Percentiles rank a stretch among this genome's conserved stretches.
Evolutionary conservation across 2,888 invertebrate species (phyloP).

Genomic region (Cosmopolites sordidus): DNA sequence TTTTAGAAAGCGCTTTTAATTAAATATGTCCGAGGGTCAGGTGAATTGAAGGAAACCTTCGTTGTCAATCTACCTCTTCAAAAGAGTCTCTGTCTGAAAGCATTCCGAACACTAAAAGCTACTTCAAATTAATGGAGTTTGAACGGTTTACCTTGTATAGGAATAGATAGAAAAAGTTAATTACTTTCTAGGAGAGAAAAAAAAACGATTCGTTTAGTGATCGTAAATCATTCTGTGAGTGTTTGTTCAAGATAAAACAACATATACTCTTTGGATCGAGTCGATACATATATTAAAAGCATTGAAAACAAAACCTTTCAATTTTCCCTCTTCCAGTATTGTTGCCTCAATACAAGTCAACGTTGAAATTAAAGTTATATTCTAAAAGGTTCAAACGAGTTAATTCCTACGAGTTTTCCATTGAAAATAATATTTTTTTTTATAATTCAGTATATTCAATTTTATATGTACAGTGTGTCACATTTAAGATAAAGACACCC

Average conservation of each 20-base stretch:
- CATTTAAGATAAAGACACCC: no score
- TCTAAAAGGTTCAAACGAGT: no score
- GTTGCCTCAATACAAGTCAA: no score
- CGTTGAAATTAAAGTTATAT: no score
- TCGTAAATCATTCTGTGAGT: conserved; percentile 11
- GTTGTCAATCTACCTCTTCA: conserved; percentile 15
- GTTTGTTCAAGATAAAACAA: conserved; percentile 4
- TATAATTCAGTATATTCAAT: no score
- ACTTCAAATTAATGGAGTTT: conserved; percentile 26
- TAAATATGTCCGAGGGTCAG: conserved; percentile 13
- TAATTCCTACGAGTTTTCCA: no score
- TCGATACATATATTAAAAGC: no score
- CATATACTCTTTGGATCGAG: not conserved
- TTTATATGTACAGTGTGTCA: no score
- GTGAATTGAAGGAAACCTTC: conserved; percentile 5
- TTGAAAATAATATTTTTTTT: no score
- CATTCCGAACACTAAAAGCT: conserved; percentile 18
- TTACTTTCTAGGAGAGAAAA: conserved; percentile 12
- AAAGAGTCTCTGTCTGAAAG: conserved; percentile 16
- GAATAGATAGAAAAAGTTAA: conserved; percentile 17
- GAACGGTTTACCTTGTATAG: conserved; percentile 21
- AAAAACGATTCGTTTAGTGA: conserved; percentile 12
- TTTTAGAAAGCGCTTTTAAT: not conserved
- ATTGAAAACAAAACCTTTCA: no score
- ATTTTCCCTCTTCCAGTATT: no score